phyloP scores from a whole-genome alignment of 1,140 invertebrate species.

The Conopomorpha cramerella region DNA sequence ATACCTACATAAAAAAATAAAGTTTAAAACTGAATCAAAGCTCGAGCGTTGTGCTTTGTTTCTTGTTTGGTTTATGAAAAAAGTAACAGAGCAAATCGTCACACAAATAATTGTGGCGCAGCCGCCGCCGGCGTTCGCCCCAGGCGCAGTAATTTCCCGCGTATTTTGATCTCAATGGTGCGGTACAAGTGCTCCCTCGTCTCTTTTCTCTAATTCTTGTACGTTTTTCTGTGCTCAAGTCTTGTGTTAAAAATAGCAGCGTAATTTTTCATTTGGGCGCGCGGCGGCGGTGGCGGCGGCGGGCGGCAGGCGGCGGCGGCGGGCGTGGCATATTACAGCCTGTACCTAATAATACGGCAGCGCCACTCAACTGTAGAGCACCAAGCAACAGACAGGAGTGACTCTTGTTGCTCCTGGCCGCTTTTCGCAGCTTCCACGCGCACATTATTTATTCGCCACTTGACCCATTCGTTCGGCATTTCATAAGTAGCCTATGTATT shows the following conservation, averaged over 20 bases:
- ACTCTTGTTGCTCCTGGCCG: constrained; percentile 28
- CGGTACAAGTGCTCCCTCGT: constrained; percentile 51
- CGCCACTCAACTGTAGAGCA: constrained; percentile 37
- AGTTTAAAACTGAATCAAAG: too few species aligned
- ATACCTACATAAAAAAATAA: too few species aligned
- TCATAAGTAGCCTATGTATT: too few species aligned
- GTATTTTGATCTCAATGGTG: constrained; percentile 58
- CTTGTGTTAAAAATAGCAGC: constrained; percentile 51
- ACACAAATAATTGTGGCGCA: constrained; percentile 46
- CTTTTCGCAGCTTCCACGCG: constrained; percentile 23
- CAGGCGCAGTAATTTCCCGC: constrained; percentile 37
- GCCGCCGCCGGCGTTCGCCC: constrained; percentile 18
- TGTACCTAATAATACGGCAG: constrained; percentile 45
- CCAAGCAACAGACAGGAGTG: constrained; percentile 18
- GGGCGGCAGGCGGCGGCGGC: too few species aligned
- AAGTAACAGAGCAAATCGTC: constrained; percentile 46
- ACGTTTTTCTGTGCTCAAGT: constrained; percentile 48
- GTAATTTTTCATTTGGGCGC: constrained; percentile 57
- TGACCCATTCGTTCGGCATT: too few species aligned
- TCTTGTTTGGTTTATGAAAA: constrained; percentile 46
- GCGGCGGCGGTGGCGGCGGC: constrained; percentile 48
- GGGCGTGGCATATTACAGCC: constrained; percentile 52
- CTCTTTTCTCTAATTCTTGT: constrained; percentile 58
- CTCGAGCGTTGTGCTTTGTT: too few species aligned
- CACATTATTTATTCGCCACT: too few species aligned